phyloP scores from a whole-genome alignment of 2,797 vertebrate species.

The Amphiprion clarkii region DNA sequence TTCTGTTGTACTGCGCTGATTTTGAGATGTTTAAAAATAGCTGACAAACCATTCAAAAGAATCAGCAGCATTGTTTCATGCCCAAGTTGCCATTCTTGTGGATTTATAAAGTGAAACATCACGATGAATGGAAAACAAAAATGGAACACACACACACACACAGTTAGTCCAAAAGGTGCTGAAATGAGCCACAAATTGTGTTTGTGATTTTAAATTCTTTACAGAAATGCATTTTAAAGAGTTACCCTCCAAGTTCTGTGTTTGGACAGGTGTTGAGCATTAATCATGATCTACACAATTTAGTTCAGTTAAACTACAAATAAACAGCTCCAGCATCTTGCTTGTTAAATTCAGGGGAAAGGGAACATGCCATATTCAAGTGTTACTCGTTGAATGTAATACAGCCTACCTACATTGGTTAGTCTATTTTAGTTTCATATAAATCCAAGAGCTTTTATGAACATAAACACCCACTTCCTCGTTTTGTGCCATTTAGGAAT shows the following conservation, averaged over 20 bases:
- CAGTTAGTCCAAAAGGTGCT: not conserved
- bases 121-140: slow-evolving; percentile 2
- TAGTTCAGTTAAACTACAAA: not conserved
- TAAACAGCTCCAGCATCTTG: not conserved
- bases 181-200: not conserved
- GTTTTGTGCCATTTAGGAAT: not conserved
- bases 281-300: slow-evolving; percentile 1
- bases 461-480: not conserved
- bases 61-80: slow-evolving; percentile 24
- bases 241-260: not conserved
- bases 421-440: not conserved
- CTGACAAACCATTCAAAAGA: slow-evolving; percentile 20
- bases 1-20: slow-evolving; percentile 17
- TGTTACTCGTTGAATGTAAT: not conserved
- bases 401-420: not conserved
- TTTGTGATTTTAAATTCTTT: not conserved
- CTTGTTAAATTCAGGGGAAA: slow-evolving; percentile 1
- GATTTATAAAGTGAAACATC: not conserved
- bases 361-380: not conserved
- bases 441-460: slow-evolving; percentile 8
- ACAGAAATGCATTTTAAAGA: not conserved
- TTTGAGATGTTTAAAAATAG: slow-evolving; percentile 18
- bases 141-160: not conserved
- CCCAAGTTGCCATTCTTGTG: not conserved
- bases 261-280: not conserved